Evolutionary conservation across 1,140 invertebrate species (phyloP), one percentile per base, ranked within the genome.

Genomic region (Diachasma alloeum): DNA sequence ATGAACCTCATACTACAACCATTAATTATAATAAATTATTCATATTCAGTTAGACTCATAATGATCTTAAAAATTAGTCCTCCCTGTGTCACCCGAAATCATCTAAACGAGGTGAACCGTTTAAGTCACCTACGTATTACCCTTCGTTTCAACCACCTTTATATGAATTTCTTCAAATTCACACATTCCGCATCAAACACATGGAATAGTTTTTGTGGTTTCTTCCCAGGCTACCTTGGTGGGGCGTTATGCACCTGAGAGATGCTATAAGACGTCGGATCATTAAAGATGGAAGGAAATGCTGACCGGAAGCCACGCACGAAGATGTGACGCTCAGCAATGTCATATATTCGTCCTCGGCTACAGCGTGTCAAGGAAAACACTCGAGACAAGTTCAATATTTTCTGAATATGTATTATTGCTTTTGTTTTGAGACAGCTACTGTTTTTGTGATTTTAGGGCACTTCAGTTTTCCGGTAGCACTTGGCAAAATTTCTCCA

Each of bases 281-380:
- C 81, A 85, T 85, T 85, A 85, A 74, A 80, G 82, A 86, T 83
- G 83, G 81, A 80, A 86, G 85, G 85, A 86, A 86, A 83, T 79
- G 81, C 80, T 79, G 83, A 77, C 83, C 85, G 85, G 85, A 86
- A 86, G 76, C 85, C 85, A 86, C 85, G 85, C 85, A 82, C 85
- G 74, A 82, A 86, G 85, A 86, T 86, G 85, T 86, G 85, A 86
- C 85, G 77, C 68, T 76, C 36, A 15, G 24, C 22, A 15, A 13
- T 8, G 66, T 68, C 36, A 22, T 63, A 63, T 63, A 63, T 63
- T 63, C 42, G 17, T 71, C 22, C 24, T 48, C 69, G 17, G 22
- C 22, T 48, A n/a, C 46, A 26, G 5, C 26, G 59, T 63, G 59
- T 63, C 59, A 63, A 63, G 59, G 19, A 63, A 63, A 63, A 63